These are phyloP conservation scores for Tortrix viridana DNA, from an alignment of 2,888 invertebrate genomes.

Conservation along the genomic window DNA sequence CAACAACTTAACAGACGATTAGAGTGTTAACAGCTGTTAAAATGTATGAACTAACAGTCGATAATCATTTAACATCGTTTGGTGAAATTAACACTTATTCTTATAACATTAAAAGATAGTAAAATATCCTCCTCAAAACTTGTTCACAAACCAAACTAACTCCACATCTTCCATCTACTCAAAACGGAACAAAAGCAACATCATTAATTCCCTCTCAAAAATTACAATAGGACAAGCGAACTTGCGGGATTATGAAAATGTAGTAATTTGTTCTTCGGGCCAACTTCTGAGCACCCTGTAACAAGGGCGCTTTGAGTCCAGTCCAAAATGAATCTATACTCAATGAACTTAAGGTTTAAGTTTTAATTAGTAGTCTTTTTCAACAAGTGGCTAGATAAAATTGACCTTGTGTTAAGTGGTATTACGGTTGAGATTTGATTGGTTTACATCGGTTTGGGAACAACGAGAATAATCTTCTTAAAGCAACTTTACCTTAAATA, in stretches of 20 bases:
- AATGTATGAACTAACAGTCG: no score
- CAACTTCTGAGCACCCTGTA: conserved; percentile 15
- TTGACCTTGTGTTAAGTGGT: neutral
- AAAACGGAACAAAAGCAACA: conserved; percentile 6
- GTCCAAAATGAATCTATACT: neutral
- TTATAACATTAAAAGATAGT: neutral
- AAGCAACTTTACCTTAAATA: conserved; percentile 18
- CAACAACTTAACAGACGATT: no score
- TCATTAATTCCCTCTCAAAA: conserved; percentile 27
- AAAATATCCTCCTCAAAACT: neutral
- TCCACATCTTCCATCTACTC: neutral
- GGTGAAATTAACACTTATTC: no score
- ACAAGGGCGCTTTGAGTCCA: neutral
- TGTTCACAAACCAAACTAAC: neutral
- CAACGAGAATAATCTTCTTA: conserved; percentile 25
- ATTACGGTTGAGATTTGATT: conserved; percentile 1
- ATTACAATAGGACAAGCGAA: conserved; percentile 28
- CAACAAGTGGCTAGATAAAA: neutral
- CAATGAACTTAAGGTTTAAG: neutral
- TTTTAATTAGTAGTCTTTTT: neutral
- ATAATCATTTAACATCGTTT: no score
- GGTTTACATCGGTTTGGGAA: neutral
- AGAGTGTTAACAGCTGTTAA: no score
- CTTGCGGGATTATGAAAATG: conserved; percentile 30
- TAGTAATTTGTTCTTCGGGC: conserved; percentile 25